Conservation (phyloP, 1,140 invertebrate genomes). For the Ganaspis sp. region DNA sequence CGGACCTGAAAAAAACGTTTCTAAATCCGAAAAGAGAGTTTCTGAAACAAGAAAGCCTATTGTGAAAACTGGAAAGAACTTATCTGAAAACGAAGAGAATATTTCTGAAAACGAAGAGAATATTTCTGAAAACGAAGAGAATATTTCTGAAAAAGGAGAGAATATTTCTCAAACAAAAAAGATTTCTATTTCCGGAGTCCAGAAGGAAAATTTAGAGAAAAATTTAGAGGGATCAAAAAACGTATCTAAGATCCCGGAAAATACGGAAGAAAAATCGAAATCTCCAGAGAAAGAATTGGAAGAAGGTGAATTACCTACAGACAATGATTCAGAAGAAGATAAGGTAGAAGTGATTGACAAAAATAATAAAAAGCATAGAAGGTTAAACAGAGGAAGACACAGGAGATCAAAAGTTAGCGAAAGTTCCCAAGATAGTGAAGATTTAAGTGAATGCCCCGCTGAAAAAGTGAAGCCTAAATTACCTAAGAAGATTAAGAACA, state of each 20-base stretch:
- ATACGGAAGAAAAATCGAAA: not conserved
- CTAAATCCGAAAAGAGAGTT: conserved; percentile 38
- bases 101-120: not conserved
- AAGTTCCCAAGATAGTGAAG: conserved; percentile 7
- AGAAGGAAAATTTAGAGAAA: too few relatives aligned
- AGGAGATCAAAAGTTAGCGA: conserved; percentile 30
- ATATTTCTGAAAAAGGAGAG: not conserved
- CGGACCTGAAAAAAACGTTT: too few relatives aligned
- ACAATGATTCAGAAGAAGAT: not conserved
- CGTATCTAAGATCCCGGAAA: not conserved
- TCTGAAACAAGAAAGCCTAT: too few relatives aligned
- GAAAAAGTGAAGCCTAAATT: conserved; percentile 20
- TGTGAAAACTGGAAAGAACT: too few relatives aligned
- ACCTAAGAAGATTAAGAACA: conserved; percentile 29
- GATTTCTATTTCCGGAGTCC: too few relatives aligned
- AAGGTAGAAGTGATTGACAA: conserved; percentile 1
- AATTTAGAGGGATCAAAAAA: not conserved
- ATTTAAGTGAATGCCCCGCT: not conserved
- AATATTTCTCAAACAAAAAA: too few relatives aligned
- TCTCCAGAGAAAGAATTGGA: conserved; percentile 1
- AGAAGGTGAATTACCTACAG: conserved; percentile 1
- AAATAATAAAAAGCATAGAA: conserved; percentile 32
- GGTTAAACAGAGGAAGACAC: conserved; percentile 39
- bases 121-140: not conserved
- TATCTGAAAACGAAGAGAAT: too few relatives aligned